Evolutionary conservation across 1,140 invertebrate genomes (phyloP).

Genomic region (Orchesella cincta): DNA sequence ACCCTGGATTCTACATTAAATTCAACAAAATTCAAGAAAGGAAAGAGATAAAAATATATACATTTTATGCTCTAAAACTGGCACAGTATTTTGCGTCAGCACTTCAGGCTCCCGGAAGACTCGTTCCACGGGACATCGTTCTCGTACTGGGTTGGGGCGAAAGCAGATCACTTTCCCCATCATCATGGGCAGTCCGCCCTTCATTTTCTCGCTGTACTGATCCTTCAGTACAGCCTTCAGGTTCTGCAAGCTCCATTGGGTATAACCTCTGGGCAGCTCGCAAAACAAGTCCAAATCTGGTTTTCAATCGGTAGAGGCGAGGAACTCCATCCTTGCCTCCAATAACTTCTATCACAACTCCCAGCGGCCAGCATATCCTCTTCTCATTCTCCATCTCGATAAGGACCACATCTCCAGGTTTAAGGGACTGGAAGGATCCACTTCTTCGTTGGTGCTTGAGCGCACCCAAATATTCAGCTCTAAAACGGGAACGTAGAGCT

Average conservation of each 20-base stretch:
- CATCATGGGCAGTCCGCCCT: no score
- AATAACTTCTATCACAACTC: background rate
- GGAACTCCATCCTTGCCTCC: background rate
- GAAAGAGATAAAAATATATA: no score
- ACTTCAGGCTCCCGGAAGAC: no score
- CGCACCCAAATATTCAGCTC: background rate
- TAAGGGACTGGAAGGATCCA: background rate
- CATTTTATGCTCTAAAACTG: no score
- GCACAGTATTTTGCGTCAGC: no score
- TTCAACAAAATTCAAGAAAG: no score
- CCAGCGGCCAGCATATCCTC: background rate
- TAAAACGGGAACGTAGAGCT: conserved; percentile 6
- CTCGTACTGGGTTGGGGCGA: no score
- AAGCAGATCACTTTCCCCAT: no score
- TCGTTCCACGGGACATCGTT: no score
- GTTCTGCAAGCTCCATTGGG: background rate
- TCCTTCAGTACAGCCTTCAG: no score
- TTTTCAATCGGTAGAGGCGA: background rate
- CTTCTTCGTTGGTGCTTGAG: background rate
- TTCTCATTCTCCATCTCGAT: background rate
- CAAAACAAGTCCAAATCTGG: background rate
- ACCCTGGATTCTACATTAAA: no score
- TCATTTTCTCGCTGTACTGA: no score
- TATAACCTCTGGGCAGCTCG: background rate
- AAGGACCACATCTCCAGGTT: background rate